phyloP scores from a whole-genome alignment of 2,888 invertebrate species.

The Athalia rosae region DNA sequence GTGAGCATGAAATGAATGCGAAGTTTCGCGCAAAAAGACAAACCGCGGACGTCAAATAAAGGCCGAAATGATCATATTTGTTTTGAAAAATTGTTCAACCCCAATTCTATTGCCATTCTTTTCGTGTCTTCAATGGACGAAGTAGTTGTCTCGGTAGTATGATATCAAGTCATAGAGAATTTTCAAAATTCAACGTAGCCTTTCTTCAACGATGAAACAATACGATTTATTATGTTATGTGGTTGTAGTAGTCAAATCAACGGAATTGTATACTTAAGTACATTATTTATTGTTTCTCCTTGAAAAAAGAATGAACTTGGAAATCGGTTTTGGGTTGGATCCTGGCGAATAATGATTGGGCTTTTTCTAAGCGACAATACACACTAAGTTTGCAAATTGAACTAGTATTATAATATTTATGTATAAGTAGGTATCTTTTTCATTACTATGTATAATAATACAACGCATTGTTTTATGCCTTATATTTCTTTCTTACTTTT shows the following conservation, averaged over 20 bases:
- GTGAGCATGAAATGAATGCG: too few relatives aligned
- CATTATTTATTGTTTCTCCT: conserved; percentile 71
- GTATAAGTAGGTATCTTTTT: conserved; percentile 59
- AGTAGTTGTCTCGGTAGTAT: too few relatives aligned
- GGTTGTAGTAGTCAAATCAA: conserved; percentile 26
- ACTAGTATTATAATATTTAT: conserved; percentile 69
- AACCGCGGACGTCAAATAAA: too few relatives aligned
- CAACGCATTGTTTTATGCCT: conserved; percentile 53
- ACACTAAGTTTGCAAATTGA: conserved; percentile 72
- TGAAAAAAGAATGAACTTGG: conserved; percentile 73
- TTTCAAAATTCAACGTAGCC: too few relatives aligned
- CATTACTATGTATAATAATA: conserved; percentile 41
- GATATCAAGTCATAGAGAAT: too few relatives aligned
- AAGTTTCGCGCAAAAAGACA: too few relatives aligned
- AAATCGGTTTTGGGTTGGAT: conserved; percentile 67
- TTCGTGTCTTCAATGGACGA: too few relatives aligned
- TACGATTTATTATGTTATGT: not conserved
- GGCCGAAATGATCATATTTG: too few relatives aligned
- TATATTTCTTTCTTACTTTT: conserved; percentile 52
- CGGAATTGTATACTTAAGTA: conserved; percentile 62
- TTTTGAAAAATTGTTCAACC: too few relatives aligned
- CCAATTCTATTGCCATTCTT: too few relatives aligned
- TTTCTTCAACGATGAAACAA: not conserved
- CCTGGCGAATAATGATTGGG: conserved; percentile 72
- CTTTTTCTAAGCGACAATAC: conserved; percentile 72